These are phyloP conservation scores for Stenchaetothrips biformis DNA, from an alignment of 2,888 invertebrate species.

Conservation along the genomic window DNA sequence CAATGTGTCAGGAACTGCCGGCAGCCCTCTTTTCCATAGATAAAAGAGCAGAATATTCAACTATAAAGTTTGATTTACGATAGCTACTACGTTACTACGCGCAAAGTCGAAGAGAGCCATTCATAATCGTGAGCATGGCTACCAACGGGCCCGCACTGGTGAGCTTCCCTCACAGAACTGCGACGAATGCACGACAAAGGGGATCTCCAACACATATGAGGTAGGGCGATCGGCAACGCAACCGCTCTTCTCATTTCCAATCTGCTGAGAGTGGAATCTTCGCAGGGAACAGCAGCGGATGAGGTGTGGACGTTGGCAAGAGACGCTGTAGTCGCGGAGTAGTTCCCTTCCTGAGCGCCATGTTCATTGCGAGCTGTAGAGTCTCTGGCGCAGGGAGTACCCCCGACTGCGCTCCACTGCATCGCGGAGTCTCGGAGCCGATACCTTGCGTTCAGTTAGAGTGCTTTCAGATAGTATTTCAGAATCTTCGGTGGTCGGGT, in stretches of 20 bases:
- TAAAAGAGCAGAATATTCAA: not conserved
- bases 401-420: too few species aligned
- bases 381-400: too few species aligned
- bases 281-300: not conserved
- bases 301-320: not conserved
- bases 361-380: too few species aligned
- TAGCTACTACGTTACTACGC: slow-evolving; percentile 6
- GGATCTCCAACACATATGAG: not conserved
- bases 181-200: not conserved
- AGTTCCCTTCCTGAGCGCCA: not conserved
- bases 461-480: too few species aligned
- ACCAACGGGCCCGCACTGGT: not conserved
- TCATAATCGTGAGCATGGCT: not conserved
- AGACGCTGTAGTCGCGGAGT: not conserved
- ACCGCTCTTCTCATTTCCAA: not conserved
- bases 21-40: not conserved
- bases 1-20: not conserved
- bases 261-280: not conserved
- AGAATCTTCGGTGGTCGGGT: too few species aligned
- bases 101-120: not conserved
- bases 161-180: not conserved
- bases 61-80: not conserved
- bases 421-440: too few species aligned
- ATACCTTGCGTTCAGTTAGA: too few species aligned
- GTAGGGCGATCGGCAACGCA: not conserved